Percentiles rank a stretch among this genome's conserved stretches.
These are phyloP conservation scores for Oreortyx pictus DNA, from an alignment of 2,797 vertebrate species.

Conservation along the genomic window DNA sequence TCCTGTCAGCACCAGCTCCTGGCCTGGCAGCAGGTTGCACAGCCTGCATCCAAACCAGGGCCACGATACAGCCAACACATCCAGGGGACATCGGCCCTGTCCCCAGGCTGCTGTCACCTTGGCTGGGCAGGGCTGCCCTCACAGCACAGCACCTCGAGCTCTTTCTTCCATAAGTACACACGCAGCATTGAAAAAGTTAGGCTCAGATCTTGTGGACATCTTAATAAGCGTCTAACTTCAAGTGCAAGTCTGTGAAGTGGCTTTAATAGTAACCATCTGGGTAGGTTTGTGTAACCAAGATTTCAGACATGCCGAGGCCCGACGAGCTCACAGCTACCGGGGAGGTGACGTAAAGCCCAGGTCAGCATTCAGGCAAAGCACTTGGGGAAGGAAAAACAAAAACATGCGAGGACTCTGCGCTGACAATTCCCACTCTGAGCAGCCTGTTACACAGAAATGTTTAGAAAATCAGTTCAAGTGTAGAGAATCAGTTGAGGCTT, in stretches of 20 bases:
- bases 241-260: conserved; percentile 16
- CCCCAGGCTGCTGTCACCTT: not conserved
- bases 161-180: not conserved
- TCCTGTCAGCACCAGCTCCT: conserved; percentile 43
- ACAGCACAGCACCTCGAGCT: not conserved
- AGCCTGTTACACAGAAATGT: not conserved
- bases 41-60: not conserved
- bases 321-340: not conserved
- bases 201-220: not conserved
- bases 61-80: too few species aligned
- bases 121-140: not conserved
- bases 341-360: conserved; percentile 43
- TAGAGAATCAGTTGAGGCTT: not conserved
- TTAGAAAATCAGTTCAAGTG: not conserved
- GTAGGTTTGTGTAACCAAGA: not conserved
- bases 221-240: not conserved
- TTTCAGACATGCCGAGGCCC: conserved; percentile 29
- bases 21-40: not conserved
- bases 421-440: not conserved
- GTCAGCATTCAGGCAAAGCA: not conserved
- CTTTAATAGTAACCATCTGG: conserved; percentile 65
- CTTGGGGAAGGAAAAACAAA: conserved; percentile 36
- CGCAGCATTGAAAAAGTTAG: not conserved
- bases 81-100: not conserved
- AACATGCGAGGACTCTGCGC: not conserved